A percentile compares a stretch with the other conserved stretches of the same genome.
phyloP scores from a whole-genome alignment of 2,797 vertebrate species.

The Phrynocephalus forsythii region DNA sequence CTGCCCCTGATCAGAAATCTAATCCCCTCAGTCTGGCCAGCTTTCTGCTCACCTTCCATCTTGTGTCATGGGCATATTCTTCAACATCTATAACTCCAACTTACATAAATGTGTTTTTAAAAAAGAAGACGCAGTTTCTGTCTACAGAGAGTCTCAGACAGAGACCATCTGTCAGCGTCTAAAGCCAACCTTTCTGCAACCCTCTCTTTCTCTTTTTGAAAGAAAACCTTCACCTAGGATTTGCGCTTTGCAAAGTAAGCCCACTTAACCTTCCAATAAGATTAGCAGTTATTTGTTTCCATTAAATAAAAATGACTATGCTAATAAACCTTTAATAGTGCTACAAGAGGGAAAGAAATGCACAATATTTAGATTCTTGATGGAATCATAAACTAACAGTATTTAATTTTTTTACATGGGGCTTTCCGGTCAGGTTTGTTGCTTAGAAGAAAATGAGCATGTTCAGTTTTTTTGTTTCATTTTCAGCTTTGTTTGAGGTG shows the following conservation, averaged over 20 bases:
- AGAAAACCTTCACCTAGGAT: slow-evolving; percentile 81
- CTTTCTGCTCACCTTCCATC: slow-evolving; percentile 76
- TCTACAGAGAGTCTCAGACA: slow-evolving; percentile 80
- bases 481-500: slow-evolving; percentile 49
- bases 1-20: slow-evolving; percentile 80
- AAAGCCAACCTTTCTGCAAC: slow-evolving; percentile 69
- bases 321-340: slow-evolving; percentile 83
- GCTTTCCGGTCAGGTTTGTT: slow-evolving; percentile 35
- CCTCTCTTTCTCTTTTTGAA: not conserved
- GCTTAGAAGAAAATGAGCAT: slow-evolving; percentile 39
- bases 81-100: slow-evolving; percentile 81
- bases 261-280: slow-evolving; percentile 85
- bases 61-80: slow-evolving; percentile 74
- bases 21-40: slow-evolving; percentile 76
- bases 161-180: slow-evolving; percentile 84
- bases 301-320: slow-evolving; percentile 84
- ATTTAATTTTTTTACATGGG: not conserved
- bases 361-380: slow-evolving; percentile 56
- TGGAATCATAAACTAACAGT: slow-evolving; percentile 51
- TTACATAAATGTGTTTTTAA: slow-evolving; percentile 83
- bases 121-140: slow-evolving; percentile 78
- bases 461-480: not conserved
- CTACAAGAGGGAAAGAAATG: slow-evolving; percentile 69
- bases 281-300: slow-evolving; percentile 85
- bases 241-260: slow-evolving; percentile 82